phyloP scores from a whole-genome alignment of 2,797 vertebrate genomes.

The Malacoraja senta region DNA sequence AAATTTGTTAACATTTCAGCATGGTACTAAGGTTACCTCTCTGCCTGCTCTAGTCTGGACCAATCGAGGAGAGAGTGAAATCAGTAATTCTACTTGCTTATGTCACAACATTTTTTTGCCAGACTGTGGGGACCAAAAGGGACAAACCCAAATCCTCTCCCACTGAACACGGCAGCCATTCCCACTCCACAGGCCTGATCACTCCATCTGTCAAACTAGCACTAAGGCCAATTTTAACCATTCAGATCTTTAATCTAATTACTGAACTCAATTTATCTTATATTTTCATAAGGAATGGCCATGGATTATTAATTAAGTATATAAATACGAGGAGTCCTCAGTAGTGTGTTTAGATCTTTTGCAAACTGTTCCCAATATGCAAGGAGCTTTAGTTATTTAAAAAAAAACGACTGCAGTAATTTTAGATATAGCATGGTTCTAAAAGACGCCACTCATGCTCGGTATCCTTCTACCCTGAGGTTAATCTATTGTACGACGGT shows the following conservation, averaged over 20 bases:
- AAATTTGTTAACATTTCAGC: constrained; percentile 67
- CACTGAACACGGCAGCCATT: constrained; percentile 52
- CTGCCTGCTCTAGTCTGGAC: constrained; percentile 65
- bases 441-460: constrained; percentile 42
- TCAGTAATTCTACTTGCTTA: constrained; percentile 63
- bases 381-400: constrained; percentile 39
- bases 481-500: constrained; percentile 55
- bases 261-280: constrained; percentile 55
- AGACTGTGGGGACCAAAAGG: constrained; percentile 61
- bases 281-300: constrained; percentile 42
- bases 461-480: constrained; percentile 47
- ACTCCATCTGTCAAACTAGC: constrained; percentile 70
- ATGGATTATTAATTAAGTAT: constrained; percentile 5
- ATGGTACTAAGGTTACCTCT: constrained; percentile 62
- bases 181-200: constrained; percentile 62
- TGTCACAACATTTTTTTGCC: constrained; percentile 63
- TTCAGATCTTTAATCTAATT: constrained; percentile 48
- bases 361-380: not conserved
- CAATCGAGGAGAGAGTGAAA: constrained; percentile 52
- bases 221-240: constrained; percentile 39
- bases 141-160: constrained; percentile 54
- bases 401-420: constrained; percentile 44
- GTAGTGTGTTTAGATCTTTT: constrained; percentile 39
- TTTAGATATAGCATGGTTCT: constrained; percentile 20
- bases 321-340: not conserved